Evolutionary conservation across 2,113 vertebrate genomes (phyloP).

Genomic region (Zosterops borbonicus): DNA sequence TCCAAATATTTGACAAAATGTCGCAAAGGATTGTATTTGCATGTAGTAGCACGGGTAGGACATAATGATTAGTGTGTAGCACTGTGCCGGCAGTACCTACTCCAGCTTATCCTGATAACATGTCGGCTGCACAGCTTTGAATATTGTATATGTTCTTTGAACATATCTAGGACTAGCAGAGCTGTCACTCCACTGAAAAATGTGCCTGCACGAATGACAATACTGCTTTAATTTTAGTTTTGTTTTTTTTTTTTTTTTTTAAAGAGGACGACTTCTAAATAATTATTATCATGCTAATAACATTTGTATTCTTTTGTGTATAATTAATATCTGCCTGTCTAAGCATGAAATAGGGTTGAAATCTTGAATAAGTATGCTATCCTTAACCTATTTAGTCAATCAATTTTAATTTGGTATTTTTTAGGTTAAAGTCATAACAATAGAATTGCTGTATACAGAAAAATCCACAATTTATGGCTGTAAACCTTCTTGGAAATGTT

Average conservation of each 20-base stretch:
- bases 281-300: constrained; percentile 87
- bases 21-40: constrained; percentile 83
- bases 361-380: constrained; percentile 75
- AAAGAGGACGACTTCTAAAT: constrained; percentile 79
- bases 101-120: constrained; percentile 79
- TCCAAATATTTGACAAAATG: constrained; percentile 84
- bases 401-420: constrained; percentile 80
- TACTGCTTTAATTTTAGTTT: constrained; percentile 67
- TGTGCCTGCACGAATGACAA: constrained; percentile 76
- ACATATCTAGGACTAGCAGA: constrained; percentile 77
- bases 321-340: constrained; percentile 86
- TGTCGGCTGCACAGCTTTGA: constrained; percentile 80
- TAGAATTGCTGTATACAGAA: constrained; percentile 45
- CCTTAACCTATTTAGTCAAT: constrained; percentile 83
- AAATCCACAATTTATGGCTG: constrained; percentile 54
- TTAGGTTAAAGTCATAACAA: constrained; percentile 75
- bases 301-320: constrained; percentile 86
- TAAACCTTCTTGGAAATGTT: constrained; percentile 65
- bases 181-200: constrained; percentile 79
- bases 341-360: constrained; percentile 85
- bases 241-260: constrained; percentile 36
- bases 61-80: constrained; percentile 80
- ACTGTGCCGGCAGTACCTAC: constrained; percentile 71
- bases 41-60: constrained; percentile 76
- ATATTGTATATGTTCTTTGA: constrained; percentile 82